These are phyloP conservation scores for Hephaestus fuliginosus DNA, from an alignment of 2,797 vertebrate species.

Conservation along the genomic window DNA sequence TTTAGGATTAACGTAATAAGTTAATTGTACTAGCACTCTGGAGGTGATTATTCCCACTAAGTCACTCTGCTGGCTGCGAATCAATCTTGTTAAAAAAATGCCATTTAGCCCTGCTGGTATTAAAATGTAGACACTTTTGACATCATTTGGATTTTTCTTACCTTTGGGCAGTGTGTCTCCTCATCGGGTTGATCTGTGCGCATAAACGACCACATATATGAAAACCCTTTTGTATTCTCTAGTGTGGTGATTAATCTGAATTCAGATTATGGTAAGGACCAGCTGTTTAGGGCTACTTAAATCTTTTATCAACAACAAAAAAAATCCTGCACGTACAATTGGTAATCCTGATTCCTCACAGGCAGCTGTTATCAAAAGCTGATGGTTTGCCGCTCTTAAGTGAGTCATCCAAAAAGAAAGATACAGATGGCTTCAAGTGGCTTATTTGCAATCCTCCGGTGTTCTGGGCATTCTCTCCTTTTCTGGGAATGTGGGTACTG, in stretches of 20 bases:
- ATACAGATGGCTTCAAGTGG: conserved; percentile 8
- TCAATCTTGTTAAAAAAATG: conserved; percentile 25
- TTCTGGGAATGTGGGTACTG: conserved; percentile 29
- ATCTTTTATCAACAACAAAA: not conserved
- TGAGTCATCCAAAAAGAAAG: not conserved
- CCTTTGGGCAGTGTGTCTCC: not conserved
- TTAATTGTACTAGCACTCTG: not conserved
- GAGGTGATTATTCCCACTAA: conserved; percentile 17
- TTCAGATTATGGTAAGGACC: too few relatives aligned
- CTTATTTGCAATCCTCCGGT: not conserved
- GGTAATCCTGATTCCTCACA: not conserved
- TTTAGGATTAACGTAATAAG: conserved; percentile 15
- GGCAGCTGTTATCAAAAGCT: conserved; percentile 25
- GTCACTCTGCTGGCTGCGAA: not conserved
- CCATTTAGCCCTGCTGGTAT: not conserved
- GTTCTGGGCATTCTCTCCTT: not conserved
- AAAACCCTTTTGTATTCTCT: too few relatives aligned
- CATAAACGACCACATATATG: too few relatives aligned
- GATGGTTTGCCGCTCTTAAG: not conserved
- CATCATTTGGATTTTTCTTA: not conserved
- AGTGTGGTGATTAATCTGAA: too few relatives aligned
- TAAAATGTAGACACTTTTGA: conserved; percentile 1
- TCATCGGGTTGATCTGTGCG: too few relatives aligned
- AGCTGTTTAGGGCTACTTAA: too few relatives aligned
- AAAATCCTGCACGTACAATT: not conserved